phyloP scores from a whole-genome alignment of 2,113 vertebrate genomes.

The Spermophilus dauricus region DNA sequence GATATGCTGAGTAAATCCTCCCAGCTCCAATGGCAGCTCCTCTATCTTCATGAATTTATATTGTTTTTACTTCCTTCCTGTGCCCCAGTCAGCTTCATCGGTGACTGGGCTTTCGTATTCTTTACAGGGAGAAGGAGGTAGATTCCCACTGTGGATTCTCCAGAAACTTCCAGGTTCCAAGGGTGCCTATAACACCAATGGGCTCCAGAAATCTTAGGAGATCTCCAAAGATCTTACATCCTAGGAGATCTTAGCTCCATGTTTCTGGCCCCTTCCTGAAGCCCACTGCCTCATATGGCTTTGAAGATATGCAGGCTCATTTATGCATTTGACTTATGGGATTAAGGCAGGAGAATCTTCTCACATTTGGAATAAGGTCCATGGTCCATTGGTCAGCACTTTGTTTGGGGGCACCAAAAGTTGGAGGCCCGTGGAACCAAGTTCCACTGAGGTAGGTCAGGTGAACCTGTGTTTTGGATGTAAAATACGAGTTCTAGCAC shows the following conservation, averaged over 20 bases:
- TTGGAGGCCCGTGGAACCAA: neutral
- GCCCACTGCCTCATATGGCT: neutral
- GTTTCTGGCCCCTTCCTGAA: neutral
- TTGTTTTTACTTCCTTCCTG: conserved; percentile 83
- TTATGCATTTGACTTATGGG: neutral
- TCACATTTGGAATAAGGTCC: neutral
- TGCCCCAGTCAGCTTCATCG: neutral
- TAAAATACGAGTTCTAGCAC: neutral
- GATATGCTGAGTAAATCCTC: conserved; percentile 65
- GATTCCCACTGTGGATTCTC: neutral
- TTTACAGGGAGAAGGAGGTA: neutral
- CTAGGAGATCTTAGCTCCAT: neutral
- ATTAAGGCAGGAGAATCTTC: neutral
- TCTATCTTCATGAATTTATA: conserved; percentile 28
- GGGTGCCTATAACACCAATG: neutral
- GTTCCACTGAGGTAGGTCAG: neutral
- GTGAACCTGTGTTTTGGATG: neutral
- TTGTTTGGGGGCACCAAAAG: neutral
- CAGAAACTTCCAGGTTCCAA: neutral
- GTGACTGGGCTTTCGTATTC: neutral
- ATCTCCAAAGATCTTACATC: too few relatives aligned
- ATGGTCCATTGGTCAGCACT: fast-evolving
- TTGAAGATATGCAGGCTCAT: neutral
- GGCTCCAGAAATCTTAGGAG: too few relatives aligned
- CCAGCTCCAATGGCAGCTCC: conserved; percentile 46